These are phyloP conservation scores for Acanthosepion esculentum DNA, from an alignment of 2,888 invertebrate genomes.

Conservation along the genomic window DNA sequence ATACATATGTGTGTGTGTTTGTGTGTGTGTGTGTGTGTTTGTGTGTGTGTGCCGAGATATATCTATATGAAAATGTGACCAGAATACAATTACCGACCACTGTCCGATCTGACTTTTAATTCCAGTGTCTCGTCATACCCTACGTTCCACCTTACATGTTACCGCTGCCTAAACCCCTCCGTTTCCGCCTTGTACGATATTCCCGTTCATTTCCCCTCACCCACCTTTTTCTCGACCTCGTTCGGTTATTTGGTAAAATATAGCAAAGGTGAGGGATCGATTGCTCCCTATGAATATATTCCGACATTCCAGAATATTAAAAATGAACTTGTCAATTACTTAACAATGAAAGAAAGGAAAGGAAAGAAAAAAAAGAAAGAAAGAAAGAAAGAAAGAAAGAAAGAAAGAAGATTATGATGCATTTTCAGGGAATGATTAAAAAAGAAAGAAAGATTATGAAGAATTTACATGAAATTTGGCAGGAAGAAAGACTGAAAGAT, in stretches of 20 bases:
- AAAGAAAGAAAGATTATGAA: not conserved
- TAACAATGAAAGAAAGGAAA: not conserved
- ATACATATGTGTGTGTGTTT: too few relatives aligned
- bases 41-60: too few relatives aligned
- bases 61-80: not conserved
- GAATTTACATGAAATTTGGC: too few relatives aligned
- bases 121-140: not conserved
- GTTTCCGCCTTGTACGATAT: too few relatives aligned
- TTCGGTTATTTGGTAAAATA: not conserved
- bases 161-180: not conserved
- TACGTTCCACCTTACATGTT: not conserved
- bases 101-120: not conserved
- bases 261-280: not conserved
- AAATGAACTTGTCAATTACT: slow-evolving; percentile 33
- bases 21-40: too few relatives aligned
- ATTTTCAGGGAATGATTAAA: too few relatives aligned
- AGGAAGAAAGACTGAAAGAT: too few relatives aligned
- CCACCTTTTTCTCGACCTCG: not conserved
- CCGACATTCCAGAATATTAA: slow-evolving; percentile 16
- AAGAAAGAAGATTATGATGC: not conserved
- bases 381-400: not conserved
- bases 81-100: slow-evolving; percentile 8
- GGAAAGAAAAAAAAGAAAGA: not conserved
- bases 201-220: not conserved
- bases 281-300: slow-evolving; percentile 23